phyloP scores from a whole-genome alignment of 2,113 vertebrate genomes.

The Todiramphus saurophagus region DNA sequence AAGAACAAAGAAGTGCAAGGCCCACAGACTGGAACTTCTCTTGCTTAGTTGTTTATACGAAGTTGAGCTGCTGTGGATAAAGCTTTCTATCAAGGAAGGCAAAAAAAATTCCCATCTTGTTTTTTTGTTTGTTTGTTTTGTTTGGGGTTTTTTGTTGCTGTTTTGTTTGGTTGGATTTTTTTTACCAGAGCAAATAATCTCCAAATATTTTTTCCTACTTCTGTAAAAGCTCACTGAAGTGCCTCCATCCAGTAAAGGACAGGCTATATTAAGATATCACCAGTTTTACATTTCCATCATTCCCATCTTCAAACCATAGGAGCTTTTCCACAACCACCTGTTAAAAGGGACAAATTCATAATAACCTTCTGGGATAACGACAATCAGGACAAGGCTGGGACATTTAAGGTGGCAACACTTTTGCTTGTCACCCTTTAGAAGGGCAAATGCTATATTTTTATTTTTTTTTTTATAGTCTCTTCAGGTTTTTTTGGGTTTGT shows the following conservation, averaged over 20 bases:
- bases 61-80: background rate
- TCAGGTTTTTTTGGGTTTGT: background rate
- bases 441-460: background rate
- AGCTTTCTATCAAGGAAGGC: background rate
- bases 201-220: background rate
- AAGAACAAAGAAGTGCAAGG: background rate
- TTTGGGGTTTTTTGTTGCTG: no score
- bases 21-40: background rate
- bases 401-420: fast-evolving
- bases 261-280: background rate
- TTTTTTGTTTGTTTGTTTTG: no score
- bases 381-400: background rate
- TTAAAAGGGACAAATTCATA: background rate
- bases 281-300: background rate
- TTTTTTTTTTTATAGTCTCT: background rate
- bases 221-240: background rate
- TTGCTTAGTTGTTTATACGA: background rate
- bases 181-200: background rate
- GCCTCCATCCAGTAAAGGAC: background rate
- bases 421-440: background rate
- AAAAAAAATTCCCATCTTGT: no score
- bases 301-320: background rate
- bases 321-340: background rate
- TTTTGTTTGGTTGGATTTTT: background rate
- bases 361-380: background rate